Conservation (phyloP, 2,888 invertebrate species). For the Epinotia demarniana region DNA sequence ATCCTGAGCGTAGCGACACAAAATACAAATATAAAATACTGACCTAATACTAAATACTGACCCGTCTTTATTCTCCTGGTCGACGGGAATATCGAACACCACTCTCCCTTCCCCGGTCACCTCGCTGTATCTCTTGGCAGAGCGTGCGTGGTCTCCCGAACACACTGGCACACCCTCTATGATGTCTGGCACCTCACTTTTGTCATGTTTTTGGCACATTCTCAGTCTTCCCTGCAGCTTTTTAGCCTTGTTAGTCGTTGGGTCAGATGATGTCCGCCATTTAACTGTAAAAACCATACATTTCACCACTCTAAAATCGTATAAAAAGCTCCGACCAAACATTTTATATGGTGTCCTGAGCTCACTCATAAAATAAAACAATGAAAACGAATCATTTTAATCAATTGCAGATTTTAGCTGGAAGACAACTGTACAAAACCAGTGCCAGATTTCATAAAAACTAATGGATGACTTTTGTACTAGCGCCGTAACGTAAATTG, state of each 20-base stretch:
- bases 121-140: constrained; percentile 63
- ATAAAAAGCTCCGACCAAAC: not conserved
- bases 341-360: too few relatives aligned
- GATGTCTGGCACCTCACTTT: constrained; percentile 81
- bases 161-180: constrained; percentile 82
- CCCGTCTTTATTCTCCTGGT: constrained; percentile 67
- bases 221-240: constrained; percentile 72
- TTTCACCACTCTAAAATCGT: not conserved
- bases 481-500: constrained; percentile 17
- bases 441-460: constrained; percentile 44
- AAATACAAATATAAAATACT: too few relatives aligned
- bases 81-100: constrained; percentile 73
- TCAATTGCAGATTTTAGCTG: constrained; percentile 42
- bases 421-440: constrained; percentile 43
- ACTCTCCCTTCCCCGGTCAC: constrained; percentile 61
- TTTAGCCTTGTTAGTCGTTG: constrained; percentile 69
- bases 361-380: not conserved
- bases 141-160: constrained; percentile 68
- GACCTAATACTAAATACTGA: constrained; percentile 50
- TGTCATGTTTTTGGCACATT: constrained; percentile 77
- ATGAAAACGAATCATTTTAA: not conserved
- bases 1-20: too few relatives aligned
- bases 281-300: constrained; percentile 61
- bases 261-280: constrained; percentile 74
- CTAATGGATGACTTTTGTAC: constrained; percentile 18